Conservation (phyloP, 2,888 invertebrate species). For the Flabesymbios commensalis region DNA sequence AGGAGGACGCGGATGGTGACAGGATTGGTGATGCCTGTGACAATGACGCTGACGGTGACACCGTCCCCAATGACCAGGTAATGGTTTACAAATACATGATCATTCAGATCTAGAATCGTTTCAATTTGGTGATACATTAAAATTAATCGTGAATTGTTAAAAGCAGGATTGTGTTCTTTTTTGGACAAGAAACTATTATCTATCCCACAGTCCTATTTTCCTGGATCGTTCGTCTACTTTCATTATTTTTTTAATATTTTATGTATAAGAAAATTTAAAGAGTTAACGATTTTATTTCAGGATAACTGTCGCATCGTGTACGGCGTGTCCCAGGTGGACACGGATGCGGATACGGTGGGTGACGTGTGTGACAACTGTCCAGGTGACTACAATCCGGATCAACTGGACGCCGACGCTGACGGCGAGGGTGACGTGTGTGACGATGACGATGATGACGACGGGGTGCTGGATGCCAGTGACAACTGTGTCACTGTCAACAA, state of each 20-base stretch:
- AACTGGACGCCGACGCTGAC: slow-evolving; percentile 77
- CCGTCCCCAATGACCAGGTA: not conserved
- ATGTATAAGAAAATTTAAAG: too few relatives aligned
- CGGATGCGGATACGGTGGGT: slow-evolving; percentile 43
- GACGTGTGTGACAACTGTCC: slow-evolving; percentile 66
- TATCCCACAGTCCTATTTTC: too few relatives aligned
- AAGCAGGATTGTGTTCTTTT: too few relatives aligned
- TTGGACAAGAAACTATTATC: too few relatives aligned
- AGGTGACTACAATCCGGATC: slow-evolving; percentile 67
- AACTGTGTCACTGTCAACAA: slow-evolving; percentile 43
- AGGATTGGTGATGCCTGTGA: slow-evolving; percentile 39
- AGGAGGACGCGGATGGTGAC: slow-evolving; percentile 53
- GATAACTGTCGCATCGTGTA: slow-evolving; percentile 79
- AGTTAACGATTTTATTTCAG: too few relatives aligned
- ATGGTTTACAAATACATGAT: too few relatives aligned
- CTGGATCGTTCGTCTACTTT: too few relatives aligned
- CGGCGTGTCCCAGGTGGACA: slow-evolving; percentile 32
- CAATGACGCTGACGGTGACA: slow-evolving; percentile 17
- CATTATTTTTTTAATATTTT: too few relatives aligned
- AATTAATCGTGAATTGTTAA: too few relatives aligned
- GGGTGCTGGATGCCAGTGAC: slow-evolving; percentile 37
- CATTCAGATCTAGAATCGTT: too few relatives aligned
- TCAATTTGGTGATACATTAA: too few relatives aligned
- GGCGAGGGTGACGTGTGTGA: slow-evolving; percentile 85
- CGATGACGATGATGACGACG: slow-evolving; percentile 45